A percentile compares a stretch with the other conserved stretches of the same genome.
Evolutionary conservation across 1,140 invertebrate species (phyloP).

Genomic region (Maconellicoccus hirsutus): DNA sequence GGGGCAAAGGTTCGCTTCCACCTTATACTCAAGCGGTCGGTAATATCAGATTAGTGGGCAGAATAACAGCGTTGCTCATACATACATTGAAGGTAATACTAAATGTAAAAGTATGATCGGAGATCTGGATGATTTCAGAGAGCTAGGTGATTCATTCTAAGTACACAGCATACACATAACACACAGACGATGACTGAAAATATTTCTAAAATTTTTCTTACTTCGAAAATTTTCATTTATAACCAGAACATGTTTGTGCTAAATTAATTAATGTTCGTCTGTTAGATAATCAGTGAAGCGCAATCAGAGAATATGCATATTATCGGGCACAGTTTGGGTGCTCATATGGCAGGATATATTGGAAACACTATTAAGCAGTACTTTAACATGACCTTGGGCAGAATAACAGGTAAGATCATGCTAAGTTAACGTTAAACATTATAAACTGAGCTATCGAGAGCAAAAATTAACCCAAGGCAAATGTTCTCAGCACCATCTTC

Average conservation of each 20-base stretch:
- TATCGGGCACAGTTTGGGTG: conserved; percentile 82
- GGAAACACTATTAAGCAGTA: conserved; percentile 57
- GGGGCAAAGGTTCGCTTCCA: conserved; percentile 69
- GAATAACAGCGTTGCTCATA: conserved; percentile 64
- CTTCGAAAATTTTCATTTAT: no score
- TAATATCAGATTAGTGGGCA: conserved; percentile 75
- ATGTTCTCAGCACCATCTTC: background rate
- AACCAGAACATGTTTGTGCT: no score
- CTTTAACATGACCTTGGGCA: conserved; percentile 50
- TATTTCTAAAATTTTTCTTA: no score
- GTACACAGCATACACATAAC: no score
- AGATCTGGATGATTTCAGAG: no score
- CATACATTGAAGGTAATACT: conserved; percentile 39
- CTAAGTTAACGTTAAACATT: background rate
- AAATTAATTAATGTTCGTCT: no score
- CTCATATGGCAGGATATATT: conserved; percentile 72
- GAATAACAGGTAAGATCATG: conserved; percentile 43
- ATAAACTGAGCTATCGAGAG: background rate
- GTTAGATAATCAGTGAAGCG: background rate
- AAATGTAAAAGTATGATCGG: no score
- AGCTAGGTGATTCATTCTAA: no score
- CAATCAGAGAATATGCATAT: conserved; percentile 46
- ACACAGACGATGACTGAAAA: no score
- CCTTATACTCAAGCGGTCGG: conserved; percentile 83
- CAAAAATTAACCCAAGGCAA: background rate